Percentiles rank a stretch among this genome's conserved stretches.
Conservation (phyloP, 2,113 vertebrate species). For the Mastomys coucha region DNA sequence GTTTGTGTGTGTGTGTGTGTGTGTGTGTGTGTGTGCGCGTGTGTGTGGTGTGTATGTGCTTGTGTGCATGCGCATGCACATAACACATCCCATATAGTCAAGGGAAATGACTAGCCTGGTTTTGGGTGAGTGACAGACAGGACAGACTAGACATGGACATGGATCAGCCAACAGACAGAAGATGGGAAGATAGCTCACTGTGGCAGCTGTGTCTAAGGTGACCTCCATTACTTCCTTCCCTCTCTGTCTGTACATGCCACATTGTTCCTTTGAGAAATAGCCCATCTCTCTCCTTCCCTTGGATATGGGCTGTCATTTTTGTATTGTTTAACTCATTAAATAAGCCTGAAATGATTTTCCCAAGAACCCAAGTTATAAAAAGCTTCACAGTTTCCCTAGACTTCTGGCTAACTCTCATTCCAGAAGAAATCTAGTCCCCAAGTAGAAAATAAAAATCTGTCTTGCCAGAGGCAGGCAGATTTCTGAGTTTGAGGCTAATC, state of each 20-base stretch:
- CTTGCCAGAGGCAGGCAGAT: no score
- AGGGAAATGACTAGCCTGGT: background rate
- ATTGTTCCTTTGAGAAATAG: background rate
- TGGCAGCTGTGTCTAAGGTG: background rate
- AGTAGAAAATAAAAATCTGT: conserved; percentile 8
- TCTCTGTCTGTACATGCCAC: background rate
- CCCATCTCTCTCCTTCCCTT: background rate
- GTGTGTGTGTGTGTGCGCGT: background rate
- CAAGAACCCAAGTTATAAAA: background rate
- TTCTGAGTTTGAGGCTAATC: no score
- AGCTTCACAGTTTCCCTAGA: background rate
- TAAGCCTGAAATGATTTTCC: background rate
- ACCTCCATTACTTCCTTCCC: background rate
- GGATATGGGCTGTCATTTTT: background rate
- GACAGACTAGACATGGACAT: background rate
- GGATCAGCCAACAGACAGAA: background rate
- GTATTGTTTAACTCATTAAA: background rate
- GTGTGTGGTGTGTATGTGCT: background rate
- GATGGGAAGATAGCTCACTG: background rate
- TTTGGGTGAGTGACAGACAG: background rate
- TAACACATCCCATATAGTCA: background rate
- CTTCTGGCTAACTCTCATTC: background rate
- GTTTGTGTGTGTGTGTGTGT: no score
- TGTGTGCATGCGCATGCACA: background rate
- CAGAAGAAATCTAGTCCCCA: background rate